These are phyloP conservation scores for Falco novaeseelandiae DNA, from an alignment of 2,797 vertebrate species.

Conservation along the genomic window DNA sequence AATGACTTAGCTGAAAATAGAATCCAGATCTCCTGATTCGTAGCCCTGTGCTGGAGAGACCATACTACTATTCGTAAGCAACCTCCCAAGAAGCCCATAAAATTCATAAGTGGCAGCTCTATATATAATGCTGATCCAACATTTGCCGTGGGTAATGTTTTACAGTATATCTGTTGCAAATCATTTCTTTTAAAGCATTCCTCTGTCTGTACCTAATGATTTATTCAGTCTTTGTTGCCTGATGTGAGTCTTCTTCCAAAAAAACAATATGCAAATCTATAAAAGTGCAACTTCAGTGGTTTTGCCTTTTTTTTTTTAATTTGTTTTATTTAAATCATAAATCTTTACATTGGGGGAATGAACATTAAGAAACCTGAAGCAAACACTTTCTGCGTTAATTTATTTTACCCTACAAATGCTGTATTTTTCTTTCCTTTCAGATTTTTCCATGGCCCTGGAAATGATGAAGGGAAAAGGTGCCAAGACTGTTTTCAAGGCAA, in stretches of 20 bases:
- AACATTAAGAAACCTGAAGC: background rate
- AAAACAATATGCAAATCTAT: conserved; percentile 39
- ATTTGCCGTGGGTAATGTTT: conserved; percentile 53
- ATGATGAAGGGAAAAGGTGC: background rate
- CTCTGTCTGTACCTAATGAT: conserved; percentile 39
- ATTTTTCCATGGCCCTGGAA: background rate
- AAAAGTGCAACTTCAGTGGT: conserved; percentile 11
- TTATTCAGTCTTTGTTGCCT: conserved; percentile 59
- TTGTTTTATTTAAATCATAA: conserved; percentile 45
- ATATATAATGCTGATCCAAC: conserved; percentile 58
- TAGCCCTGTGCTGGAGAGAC: background rate
- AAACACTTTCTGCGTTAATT: background rate
- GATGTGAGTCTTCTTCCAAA: background rate
- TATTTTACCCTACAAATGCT: background rate
- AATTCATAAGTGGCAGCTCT: conserved; percentile 49
- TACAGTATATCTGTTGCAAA: conserved; percentile 62
- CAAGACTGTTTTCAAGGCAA: background rate
- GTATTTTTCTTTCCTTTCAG: background rate
- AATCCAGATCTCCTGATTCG: background rate
- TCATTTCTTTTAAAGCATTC: conserved; percentile 48
- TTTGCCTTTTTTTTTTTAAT: background rate
- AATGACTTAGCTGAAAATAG: conserved; percentile 44
- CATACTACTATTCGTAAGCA: background rate
- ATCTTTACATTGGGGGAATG: background rate
- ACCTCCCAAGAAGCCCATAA: conserved; percentile 68